phyloP scores from a whole-genome alignment of 2,113 vertebrate species.

The Trichomycterus rosablanca region DNA sequence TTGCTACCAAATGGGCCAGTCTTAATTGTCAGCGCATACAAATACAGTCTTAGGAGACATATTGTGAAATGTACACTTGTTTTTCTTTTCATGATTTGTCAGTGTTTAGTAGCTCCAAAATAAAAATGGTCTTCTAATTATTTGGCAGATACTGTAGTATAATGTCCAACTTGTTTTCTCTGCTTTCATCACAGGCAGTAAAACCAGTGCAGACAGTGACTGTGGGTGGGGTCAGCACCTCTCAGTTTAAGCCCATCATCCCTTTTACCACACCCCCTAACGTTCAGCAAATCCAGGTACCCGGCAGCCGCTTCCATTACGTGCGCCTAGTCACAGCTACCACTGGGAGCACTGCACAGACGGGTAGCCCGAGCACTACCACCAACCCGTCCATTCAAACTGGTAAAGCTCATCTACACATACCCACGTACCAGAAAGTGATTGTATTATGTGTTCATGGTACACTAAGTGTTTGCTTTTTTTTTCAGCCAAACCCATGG shows the following conservation, averaged over 20 bases:
- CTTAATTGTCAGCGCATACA: too few relatives aligned
- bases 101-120: too few relatives aligned
- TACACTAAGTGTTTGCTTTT: background rate
- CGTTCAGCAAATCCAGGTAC: conserved; percentile 97
- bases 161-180: too few relatives aligned
- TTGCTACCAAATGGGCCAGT: too few relatives aligned
- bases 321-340: conserved; percentile 92
- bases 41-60: too few relatives aligned
- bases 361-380: conserved; percentile 78
- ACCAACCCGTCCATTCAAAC: conserved; percentile 77
- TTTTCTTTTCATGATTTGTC: too few relatives aligned
- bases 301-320: conserved; percentile 96
- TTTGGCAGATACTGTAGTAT: too few relatives aligned
- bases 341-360: conserved; percentile 74
- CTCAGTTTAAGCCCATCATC: conserved; percentile 96
- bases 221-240: conserved; percentile 79
- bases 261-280: conserved; percentile 87
- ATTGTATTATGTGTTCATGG: background rate
- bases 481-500: conserved; percentile 83
- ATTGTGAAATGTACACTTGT: too few relatives aligned
- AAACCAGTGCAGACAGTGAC: conserved; percentile 88
- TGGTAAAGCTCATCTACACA: conserved; percentile 63
- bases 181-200: conserved; percentile 68
- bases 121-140: too few relatives aligned
- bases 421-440: background rate